Base-by-base conservation (phyloP, 2,113 vertebrate species). In the Halcyon senegalensis region DNA sequence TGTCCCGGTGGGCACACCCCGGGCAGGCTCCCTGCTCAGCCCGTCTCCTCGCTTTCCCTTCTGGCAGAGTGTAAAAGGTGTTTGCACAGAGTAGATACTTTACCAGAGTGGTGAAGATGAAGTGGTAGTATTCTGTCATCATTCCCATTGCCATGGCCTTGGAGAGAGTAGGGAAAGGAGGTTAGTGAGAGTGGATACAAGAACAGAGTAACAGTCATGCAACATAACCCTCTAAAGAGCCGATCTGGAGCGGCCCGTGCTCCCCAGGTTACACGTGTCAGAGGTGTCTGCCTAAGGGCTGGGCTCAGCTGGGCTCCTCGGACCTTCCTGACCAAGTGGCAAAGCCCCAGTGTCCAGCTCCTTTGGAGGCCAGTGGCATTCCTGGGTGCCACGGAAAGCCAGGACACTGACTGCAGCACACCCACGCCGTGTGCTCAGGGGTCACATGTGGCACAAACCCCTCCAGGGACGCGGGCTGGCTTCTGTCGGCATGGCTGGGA, bases 91-190 rank as follows among this genome's bases (percentile, higher is more conserved):
- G 20, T 3, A 35, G 92, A 85, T 98, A 98, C 98, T 35, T 99
- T 99, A 99, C 99, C 99, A 99, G 98, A 75, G 99, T 99, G 95
- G 99, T 99, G 98, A 99, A 99, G 98, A 99, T 99, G 98, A 99
- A 99, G 99, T 99, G 99, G 98, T 99, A 99, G 97, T 99, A 99
- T 85, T 99, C 99, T 4, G 99, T 99, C 99, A 99, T 99, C 99
- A 99, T 99, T 94, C 99, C 99, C 99, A 99, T 99, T 56, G 99
- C 99, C 99, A 99, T 99, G 60, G 99, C 99, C 99, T 99, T 92
- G 5, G 41, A 84, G 63, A 97, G 64, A 97, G 89, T 1, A 96
- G 39, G 78, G 77, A 80, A 39, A 84, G 62, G 37, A 41, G 2
- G 24, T 97, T 43, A 97, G 85, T 19, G 3, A 14, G 27, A 50